These are phyloP conservation scores for Malurus alboscapulatus DNA, from an alignment of 2,113 vertebrate genomes.

Conservation along the genomic window DNA sequence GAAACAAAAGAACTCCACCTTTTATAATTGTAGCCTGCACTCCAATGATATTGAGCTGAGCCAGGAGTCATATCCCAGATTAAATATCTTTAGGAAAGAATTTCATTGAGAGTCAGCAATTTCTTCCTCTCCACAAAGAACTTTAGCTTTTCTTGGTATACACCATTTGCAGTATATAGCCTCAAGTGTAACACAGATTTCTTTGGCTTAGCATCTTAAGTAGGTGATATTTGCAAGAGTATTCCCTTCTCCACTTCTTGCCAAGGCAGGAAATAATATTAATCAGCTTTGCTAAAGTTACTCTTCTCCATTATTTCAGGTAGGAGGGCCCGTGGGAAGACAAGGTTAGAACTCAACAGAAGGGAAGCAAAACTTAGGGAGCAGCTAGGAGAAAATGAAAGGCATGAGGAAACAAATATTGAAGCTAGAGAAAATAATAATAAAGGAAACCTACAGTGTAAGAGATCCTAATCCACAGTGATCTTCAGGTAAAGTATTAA, in stretches of 20 bases:
- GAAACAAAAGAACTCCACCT: neutral
- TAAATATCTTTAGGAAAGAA: neutral
- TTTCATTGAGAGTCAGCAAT: neutral
- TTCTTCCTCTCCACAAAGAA: neutral
- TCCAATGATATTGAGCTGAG: neutral
- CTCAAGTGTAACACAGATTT: constrained; percentile 34
- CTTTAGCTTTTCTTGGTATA: neutral
- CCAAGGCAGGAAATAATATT: constrained; percentile 27
- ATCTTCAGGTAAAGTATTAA: neutral
- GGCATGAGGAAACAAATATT: neutral
- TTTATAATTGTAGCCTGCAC: neutral
- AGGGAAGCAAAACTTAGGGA: neutral
- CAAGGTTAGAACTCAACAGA: constrained; percentile 4
- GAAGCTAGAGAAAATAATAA: neutral
- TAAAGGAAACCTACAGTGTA: neutral
- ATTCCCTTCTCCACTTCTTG: constrained; percentile 15
- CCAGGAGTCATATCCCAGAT: neutral
- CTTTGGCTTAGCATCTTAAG: constrained; percentile 49
- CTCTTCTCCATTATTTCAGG: constrained; percentile 17
- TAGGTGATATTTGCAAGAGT: constrained; percentile 34
- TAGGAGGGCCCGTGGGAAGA: neutral
- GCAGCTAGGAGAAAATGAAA: neutral
- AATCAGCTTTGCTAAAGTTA: constrained; percentile 38
- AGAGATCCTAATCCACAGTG: neutral
- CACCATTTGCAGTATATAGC: neutral